phyloP scores from a whole-genome alignment of 2,888 invertebrate genomes.

The Lamproptera curius region DNA sequence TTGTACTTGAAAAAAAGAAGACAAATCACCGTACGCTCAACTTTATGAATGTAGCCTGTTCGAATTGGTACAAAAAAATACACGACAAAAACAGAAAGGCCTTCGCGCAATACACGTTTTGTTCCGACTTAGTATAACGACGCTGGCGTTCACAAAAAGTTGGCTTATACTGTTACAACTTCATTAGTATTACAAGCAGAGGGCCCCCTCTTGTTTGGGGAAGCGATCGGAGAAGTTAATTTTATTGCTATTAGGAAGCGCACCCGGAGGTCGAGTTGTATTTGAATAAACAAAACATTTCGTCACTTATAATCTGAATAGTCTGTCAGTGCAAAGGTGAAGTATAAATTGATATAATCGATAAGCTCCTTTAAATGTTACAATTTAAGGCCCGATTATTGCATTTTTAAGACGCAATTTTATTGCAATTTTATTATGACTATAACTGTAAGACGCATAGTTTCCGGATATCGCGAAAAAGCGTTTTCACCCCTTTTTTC shows the following conservation, averaged over 20 bases:
- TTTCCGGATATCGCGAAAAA: no score
- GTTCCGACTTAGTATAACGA: constrained; percentile 15
- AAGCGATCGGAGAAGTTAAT: constrained; percentile 13
- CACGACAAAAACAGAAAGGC: constrained; percentile 26
- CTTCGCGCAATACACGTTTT: constrained; percentile 35
- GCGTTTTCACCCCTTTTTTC: no score
- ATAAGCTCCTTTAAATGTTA: neutral
- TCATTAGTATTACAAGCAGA: constrained; percentile 18
- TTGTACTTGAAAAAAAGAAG: no score
- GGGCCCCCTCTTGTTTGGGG: neutral
- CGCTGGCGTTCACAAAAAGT: constrained; percentile 11
- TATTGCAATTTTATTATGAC: neutral
- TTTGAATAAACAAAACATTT: neutral
- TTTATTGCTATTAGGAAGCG: constrained; percentile 16
- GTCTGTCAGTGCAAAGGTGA: no score
- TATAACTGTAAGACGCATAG: neutral
- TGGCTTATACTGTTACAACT: constrained; percentile 13
- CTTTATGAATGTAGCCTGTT: constrained; percentile 29
- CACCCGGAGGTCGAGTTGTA: constrained; percentile 4
- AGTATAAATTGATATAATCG: neutral
- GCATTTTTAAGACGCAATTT: neutral
- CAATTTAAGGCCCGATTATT: neutral
- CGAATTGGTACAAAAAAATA: constrained; percentile 27
- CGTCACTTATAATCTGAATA: no score
- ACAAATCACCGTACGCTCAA: constrained; percentile 20